Percentiles rank a stretch among this genome's conserved stretches.
These are phyloP conservation scores for Brenthis ino DNA, from an alignment of 2,888 invertebrate species.

Conservation along the genomic window DNA sequence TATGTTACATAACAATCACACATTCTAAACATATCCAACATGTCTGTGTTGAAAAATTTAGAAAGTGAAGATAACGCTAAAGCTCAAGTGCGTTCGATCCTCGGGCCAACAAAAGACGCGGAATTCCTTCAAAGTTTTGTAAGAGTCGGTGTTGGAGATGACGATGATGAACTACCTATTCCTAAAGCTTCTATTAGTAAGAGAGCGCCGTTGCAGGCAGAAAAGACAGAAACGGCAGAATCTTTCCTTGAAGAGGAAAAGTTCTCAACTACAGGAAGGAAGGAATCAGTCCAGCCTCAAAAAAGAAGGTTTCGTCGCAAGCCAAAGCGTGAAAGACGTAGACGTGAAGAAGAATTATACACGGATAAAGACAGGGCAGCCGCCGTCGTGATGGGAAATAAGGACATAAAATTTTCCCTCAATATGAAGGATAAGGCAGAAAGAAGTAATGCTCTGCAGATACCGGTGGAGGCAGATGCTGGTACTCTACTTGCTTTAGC, in stretches of 20 bases:
- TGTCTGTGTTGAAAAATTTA: conserved; percentile 45
- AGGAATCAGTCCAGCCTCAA: conserved; percentile 63
- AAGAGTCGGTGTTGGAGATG: conserved; percentile 84
- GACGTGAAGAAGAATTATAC: conserved; percentile 87
- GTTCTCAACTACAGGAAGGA: conserved; percentile 59
- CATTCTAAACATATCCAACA: conserved; percentile 25
- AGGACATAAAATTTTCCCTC: conserved; percentile 92
- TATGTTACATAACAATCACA: conserved; percentile 58
- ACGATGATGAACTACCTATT: conserved; percentile 74
- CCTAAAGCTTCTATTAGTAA: conserved; percentile 74
- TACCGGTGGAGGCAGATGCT: conserved; percentile 91
- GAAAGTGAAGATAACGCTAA: conserved; percentile 67
- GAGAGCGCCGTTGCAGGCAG: conserved; percentile 61
- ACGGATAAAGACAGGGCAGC: conserved; percentile 96
- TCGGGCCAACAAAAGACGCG: conserved; percentile 86
- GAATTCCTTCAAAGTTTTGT: conserved; percentile 92
- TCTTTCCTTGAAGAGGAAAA: conserved; percentile 58
- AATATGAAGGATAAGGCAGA: conserved; percentile 91
- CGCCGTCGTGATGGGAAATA: conserved; percentile 92
- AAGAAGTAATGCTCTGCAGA: conserved; percentile 86
- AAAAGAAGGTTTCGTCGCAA: conserved; percentile 62
- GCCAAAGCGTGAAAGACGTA: conserved; percentile 66
- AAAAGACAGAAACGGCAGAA: conserved; percentile 61
- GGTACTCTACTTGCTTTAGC: conserved; percentile 89
- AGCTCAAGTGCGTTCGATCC: conserved; percentile 81